Evolutionary conservation across 2,888 invertebrate genomes (phyloP), one percentile per base, ranked within the genome.

Genomic region (Aquatica leii): DNA sequence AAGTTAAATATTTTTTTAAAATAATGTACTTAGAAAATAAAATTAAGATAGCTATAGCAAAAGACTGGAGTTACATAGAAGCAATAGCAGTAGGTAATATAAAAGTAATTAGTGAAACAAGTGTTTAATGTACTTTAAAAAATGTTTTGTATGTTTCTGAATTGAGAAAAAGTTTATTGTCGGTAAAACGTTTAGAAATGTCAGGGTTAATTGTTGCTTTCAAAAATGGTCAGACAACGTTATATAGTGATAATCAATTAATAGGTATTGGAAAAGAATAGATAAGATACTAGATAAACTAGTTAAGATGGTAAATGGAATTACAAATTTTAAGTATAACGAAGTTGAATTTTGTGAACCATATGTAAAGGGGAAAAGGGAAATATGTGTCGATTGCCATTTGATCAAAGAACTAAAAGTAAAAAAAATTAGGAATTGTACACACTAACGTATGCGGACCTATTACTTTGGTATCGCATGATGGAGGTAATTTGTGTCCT

Each of bases 401-500:
- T 6, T 6, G 31, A 9, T 31, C 31, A 31, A 31, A 31, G 31
- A 6, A 4, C 4, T 6, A 31, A 9, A 31, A 9, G 31, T 31
- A 4, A 6, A 9, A 9, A 31, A n/a, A 24, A 4, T 24, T 62
- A 31, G 62, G 58, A 37, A 37, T 37, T 3, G 37, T 37, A 9
- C 37, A 37, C 11, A 37, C 37, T n/a, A 11, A 37, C 12, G 12
- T 37, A 11, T 9, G n/a, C n/a, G 37, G 37, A n/a, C 37, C 37
- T n/a, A 37, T 37, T 37, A n/a, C 37, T n/a, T 11, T 11, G 11
- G 11, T 37, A 12, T 9, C 37, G 37, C 37, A 37, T 37, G 37
- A 37, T 37, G 37, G 37, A 37, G 37, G 37, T 37, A 37, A 37
- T 24, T 24, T 24, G 24, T 24, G 24, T 24, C 24, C 2, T 24